Conservation (phyloP, 2,888 invertebrate genomes). For the Halocaridina rubra region DNA sequence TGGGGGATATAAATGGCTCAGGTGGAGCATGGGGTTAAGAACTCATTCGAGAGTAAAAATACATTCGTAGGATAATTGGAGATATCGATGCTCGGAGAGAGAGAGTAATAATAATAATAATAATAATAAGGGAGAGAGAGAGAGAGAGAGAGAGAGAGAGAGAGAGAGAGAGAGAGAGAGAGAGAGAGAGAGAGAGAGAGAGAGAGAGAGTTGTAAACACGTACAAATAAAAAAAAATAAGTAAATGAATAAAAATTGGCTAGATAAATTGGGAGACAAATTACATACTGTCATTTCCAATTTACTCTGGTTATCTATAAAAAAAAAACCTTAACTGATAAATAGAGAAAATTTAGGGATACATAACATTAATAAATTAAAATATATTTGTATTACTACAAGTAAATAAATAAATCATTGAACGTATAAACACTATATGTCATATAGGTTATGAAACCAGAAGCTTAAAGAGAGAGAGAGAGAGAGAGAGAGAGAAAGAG, state of each 20-base stretch:
- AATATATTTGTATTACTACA: not conserved
- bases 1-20: not conserved
- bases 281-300: no score
- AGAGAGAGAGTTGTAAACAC: not conserved
- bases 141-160: not conserved
- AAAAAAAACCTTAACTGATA: not conserved
- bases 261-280: no score
- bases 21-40: slow-evolving; percentile 37
- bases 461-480: not conserved
- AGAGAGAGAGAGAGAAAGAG: not conserved
- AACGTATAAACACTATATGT: not conserved
- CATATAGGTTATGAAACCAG: not conserved
- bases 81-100: not conserved
- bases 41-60: slow-evolving; percentile 30
- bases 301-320: no score
- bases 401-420: not conserved
- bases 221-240: not conserved
- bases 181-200: not conserved
- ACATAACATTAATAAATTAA: not conserved
- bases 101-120: not conserved
- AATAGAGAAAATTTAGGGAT: not conserved
- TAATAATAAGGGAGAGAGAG: not conserved
- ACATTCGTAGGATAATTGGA: not conserved
- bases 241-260: not conserved
- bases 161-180: not conserved